Conservation (phyloP, 2,888 invertebrate genomes). For the Hirudinaria manillensis region DNA sequence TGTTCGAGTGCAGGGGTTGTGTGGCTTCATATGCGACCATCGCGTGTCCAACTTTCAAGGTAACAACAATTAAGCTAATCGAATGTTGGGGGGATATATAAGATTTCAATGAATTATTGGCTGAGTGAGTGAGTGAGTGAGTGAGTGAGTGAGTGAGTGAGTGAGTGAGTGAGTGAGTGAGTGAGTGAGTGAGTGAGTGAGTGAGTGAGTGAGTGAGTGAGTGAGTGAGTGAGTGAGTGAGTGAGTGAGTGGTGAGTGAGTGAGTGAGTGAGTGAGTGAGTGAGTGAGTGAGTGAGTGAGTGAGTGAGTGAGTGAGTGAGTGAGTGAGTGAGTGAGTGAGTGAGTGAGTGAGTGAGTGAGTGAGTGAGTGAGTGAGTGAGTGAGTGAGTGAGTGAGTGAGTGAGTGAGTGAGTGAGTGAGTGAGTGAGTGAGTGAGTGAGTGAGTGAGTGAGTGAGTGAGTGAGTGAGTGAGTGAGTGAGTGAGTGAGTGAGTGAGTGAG, state of each 20-base stretch:
- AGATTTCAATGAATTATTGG: background rate
- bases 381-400: slow-evolving; percentile 32
- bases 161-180: background rate
- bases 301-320: slow-evolving; percentile 26
- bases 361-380: slow-evolving; percentile 31
- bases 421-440: slow-evolving; percentile 26
- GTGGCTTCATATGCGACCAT: no score
- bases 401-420: slow-evolving; percentile 29
- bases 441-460: slow-evolving; percentile 25
- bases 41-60: no score
- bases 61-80: no score
- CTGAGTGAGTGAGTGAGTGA: background rate
- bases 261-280: slow-evolving; percentile 24
- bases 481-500: slow-evolving; percentile 21
- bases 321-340: slow-evolving; percentile 23
- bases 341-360: slow-evolving; percentile 26
- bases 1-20: no score
- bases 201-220: background rate
- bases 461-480: slow-evolving; percentile 26
- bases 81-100: background rate
- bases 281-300: slow-evolving; percentile 28
- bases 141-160: background rate
- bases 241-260: background rate
- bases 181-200: background rate
- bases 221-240: background rate